phyloP scores from a whole-genome alignment of 2,888 invertebrate species.

The Calameuta pallipes region DNA sequence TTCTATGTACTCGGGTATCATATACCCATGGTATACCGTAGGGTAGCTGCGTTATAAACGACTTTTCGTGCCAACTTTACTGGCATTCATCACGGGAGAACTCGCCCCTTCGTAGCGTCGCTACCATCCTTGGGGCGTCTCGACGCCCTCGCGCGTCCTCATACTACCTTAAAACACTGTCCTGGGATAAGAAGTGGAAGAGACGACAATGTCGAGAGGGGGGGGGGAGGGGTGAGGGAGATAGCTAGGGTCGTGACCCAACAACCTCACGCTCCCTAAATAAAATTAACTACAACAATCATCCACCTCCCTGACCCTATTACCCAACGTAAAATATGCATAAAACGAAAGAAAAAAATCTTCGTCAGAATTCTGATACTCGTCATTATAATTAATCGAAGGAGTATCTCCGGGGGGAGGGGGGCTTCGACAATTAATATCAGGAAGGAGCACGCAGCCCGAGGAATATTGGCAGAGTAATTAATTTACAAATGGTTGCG shows the following conservation, averaged over 20 bases:
- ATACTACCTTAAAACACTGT: neutral
- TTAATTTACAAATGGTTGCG: constrained; percentile 59
- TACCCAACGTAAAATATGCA: neutral
- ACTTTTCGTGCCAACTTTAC: constrained; percentile 62
- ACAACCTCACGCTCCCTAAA: neutral
- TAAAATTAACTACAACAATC: neutral
- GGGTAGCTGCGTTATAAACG: constrained; percentile 61
- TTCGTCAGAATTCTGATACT: neutral
- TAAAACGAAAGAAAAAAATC: neutral
- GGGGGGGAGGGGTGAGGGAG: too few relatives aligned
- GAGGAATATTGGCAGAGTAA: constrained; percentile 53
- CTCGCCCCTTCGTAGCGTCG: constrained; percentile 33
- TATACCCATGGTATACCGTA: constrained; percentile 31
- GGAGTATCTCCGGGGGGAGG: neutral
- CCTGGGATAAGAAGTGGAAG: neutral
- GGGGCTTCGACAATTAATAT: neutral
- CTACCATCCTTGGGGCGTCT: neutral
- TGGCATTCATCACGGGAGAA: constrained; percentile 61
- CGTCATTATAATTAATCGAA: neutral
- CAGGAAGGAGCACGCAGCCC: constrained; percentile 16
- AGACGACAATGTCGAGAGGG: too few relatives aligned
- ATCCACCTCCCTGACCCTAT: neutral
- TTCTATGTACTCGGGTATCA: neutral
- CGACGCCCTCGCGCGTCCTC: neutral
- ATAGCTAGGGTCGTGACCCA: neutral